Evolutionary conservation across 2,888 invertebrate species (phyloP).

Genomic region (Eilema caniola): DNA sequence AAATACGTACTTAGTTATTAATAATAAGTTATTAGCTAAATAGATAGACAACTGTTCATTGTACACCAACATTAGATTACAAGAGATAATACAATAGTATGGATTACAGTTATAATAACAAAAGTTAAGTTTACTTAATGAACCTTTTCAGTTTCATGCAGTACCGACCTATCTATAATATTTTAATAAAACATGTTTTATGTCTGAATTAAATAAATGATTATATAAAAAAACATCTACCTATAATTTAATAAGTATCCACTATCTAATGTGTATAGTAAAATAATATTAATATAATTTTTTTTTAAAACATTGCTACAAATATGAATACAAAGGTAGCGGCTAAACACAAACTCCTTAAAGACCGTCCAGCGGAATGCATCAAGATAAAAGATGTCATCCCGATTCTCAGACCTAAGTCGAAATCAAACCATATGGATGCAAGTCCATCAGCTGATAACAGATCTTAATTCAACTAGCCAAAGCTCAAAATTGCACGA

Average conservation of each 20-base stretch:
- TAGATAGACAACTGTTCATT: no score
- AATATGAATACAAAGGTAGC: conserved; percentile 48
- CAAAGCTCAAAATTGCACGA: conserved; percentile 61
- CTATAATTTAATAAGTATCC: not conserved
- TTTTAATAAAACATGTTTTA: no score
- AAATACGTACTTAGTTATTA: no score
- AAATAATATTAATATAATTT: conserved; percentile 19
- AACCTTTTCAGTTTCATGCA: no score
- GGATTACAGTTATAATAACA: not conserved
- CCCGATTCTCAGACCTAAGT: conserved; percentile 78
- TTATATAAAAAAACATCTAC: no score
- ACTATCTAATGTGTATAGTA: no score
- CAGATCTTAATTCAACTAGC: conserved; percentile 53
- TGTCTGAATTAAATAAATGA: no score
- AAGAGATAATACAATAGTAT: no score
- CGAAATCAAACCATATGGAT: conserved; percentile 69
- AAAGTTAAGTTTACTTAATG: no score
- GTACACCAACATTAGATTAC: no score
- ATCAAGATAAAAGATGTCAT: conserved; percentile 86
- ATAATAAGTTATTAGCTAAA: no score
- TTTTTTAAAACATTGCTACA: conserved; percentile 34
- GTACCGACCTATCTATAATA: no score
- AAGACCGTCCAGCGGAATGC: conserved; percentile 79
- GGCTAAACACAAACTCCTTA: conserved; percentile 69
- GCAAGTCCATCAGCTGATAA: conserved; percentile 49